Evolutionary conservation across 2,888 invertebrate genomes (phyloP).

Genomic region (Lycia hirtaria): DNA sequence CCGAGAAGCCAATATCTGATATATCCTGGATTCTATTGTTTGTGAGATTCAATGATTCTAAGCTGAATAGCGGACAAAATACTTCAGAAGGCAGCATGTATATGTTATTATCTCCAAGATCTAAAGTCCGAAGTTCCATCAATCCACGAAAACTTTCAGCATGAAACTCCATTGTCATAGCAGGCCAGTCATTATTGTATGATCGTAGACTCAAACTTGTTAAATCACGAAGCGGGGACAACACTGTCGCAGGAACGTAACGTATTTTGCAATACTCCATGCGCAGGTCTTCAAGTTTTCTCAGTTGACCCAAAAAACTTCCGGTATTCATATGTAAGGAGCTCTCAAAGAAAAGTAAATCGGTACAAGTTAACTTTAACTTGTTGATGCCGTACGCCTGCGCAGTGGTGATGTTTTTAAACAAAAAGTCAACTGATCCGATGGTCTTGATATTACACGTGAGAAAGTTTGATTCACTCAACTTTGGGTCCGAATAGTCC

Average conservation of each 20-base stretch:
- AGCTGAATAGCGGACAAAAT: conserved; percentile 89
- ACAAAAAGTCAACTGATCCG: conserved; percentile 88
- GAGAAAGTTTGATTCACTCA: conserved; percentile 86
- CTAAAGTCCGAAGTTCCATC: conserved; percentile 87
- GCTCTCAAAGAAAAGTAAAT: conserved; percentile 90
- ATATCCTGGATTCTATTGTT: conserved; percentile 92
- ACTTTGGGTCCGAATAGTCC: conserved; percentile 86
- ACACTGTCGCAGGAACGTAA: conserved; percentile 89
- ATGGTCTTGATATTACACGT: conserved; percentile 91
- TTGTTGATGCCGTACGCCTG: conserved; percentile 90
- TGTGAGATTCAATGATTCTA: conserved; percentile 89
- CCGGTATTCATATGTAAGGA: conserved; percentile 87
- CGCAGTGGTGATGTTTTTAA: conserved; percentile 89
- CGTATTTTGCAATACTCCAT: conserved; percentile 92
- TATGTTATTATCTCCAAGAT: conserved; percentile 91
- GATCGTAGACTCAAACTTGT: conserved; percentile 89
- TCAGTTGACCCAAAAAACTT: conserved; percentile 87
- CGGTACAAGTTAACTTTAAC: conserved; percentile 89
- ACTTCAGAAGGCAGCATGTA: conserved; percentile 90
- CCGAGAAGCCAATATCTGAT: conserved; percentile 90
- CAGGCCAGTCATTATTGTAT: conserved; percentile 92
- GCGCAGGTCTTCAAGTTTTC: conserved; percentile 90
- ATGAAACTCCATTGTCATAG: conserved; percentile 91
- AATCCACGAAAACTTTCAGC: conserved; percentile 90
- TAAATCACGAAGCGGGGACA: conserved; percentile 89